phyloP scores from a whole-genome alignment of 2,888 invertebrate genomes.

The Himalopsyche anomala region DNA sequence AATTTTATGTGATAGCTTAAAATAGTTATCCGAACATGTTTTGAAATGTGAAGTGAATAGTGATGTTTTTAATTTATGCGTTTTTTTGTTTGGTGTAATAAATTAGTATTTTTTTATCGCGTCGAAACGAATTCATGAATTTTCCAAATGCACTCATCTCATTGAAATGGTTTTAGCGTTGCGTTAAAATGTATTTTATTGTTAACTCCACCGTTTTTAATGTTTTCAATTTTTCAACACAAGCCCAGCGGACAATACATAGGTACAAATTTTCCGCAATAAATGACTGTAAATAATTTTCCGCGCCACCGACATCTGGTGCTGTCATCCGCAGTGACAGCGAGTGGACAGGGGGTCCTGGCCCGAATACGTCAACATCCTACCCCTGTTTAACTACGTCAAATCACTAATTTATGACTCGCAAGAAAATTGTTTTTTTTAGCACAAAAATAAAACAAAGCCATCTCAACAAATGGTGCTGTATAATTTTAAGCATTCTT shows the following conservation, averaged over 20 bases:
- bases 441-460: slow-evolving; percentile 21
- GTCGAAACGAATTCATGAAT: slow-evolving; percentile 46
- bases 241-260: slow-evolving; percentile 39
- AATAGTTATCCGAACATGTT: background rate
- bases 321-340: slow-evolving; percentile 60
- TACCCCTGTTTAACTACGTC: slow-evolving; percentile 50
- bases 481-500: slow-evolving; percentile 5
- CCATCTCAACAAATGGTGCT: slow-evolving; percentile 24
- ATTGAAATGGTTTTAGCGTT: slow-evolving; percentile 50
- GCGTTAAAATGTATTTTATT: slow-evolving; percentile 57
- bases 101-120: slow-evolving; percentile 24
- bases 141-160: slow-evolving; percentile 45
- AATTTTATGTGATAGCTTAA: background rate
- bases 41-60: slow-evolving; percentile 12
- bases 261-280: slow-evolving; percentile 56
- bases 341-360: slow-evolving; percentile 54
- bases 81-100: background rate
- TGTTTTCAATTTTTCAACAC: slow-evolving; percentile 61
- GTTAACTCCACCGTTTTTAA: slow-evolving; percentile 54
- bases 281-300: slow-evolving; percentile 64
- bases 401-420: slow-evolving; percentile 51
- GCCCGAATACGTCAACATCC: slow-evolving; percentile 54
- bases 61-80: slow-evolving; percentile 31
- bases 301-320: slow-evolving; percentile 59
- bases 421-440: slow-evolving; percentile 41